phyloP scores from a whole-genome alignment of 2,888 invertebrate genomes.

The Synergus japonicus region DNA sequence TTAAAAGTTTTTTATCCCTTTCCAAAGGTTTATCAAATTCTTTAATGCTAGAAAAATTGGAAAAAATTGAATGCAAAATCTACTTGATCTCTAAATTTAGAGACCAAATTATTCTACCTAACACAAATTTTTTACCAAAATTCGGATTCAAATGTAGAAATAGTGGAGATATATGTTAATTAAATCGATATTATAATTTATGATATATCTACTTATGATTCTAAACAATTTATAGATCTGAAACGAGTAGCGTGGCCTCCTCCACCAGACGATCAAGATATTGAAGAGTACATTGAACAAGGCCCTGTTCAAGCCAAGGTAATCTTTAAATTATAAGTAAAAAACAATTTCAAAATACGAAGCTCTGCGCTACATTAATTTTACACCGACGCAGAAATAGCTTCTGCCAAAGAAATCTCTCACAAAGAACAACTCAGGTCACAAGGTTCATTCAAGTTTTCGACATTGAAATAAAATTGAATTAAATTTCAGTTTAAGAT shows the following conservation, averaged over 20 bases:
- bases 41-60: too few species aligned
- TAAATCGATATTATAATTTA: not conserved
- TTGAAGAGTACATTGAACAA: slow-evolving; percentile 80
- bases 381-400: slow-evolving; percentile 26
- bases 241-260: slow-evolving; percentile 95
- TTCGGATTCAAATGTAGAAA: not conserved
- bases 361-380: slow-evolving; percentile 25
- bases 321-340: slow-evolving; percentile 56
- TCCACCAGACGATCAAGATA: slow-evolving; percentile 83
- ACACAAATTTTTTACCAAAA: not conserved
- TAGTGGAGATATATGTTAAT: not conserved
- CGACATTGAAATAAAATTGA: not conserved
- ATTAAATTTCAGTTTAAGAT: not conserved
- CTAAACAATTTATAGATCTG: slow-evolving; percentile 80
- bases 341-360: slow-evolving; percentile 18
- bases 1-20: too few species aligned
- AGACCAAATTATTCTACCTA: too few species aligned
- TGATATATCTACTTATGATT: not conserved
- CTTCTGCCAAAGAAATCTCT: slow-evolving; percentile 12
- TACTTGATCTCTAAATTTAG: not conserved
- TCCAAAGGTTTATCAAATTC: too few species aligned
- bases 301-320: slow-evolving; percentile 82
- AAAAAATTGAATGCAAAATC: not conserved
- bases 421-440: slow-evolving; percentile 1
- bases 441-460: slow-evolving; percentile 5